These are phyloP conservation scores for Anguilla japonica DNA, from an alignment of 2,113 vertebrate genomes.

Conservation along the genomic window DNA sequence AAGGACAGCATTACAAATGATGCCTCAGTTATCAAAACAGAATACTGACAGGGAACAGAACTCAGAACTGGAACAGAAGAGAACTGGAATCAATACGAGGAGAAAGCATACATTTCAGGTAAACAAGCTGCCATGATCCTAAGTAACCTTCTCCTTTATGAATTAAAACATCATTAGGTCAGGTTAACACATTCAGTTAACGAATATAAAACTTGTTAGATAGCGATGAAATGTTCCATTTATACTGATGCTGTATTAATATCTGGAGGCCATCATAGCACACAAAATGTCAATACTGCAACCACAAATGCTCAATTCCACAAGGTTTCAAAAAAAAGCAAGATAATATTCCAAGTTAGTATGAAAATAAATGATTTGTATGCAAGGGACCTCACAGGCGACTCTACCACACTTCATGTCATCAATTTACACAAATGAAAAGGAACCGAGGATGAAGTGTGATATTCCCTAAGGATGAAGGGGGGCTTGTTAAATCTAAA, in stretches of 20 bases:
- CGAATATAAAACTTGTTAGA: neutral
- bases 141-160: too few relatives aligned
- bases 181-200: neutral
- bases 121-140: neutral
- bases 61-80: neutral
- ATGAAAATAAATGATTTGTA: neutral
- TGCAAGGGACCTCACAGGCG: neutral
- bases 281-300: neutral
- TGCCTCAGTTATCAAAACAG: neutral
- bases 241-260: neutral
- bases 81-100: neutral
- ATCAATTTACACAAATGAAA: neutral
- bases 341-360: neutral
- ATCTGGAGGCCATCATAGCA: neutral
- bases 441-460: neutral
- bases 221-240: neutral
- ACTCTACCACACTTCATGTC: too few relatives aligned
- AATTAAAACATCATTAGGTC: neutral
- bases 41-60: neutral
- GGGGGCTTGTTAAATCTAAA: neutral
- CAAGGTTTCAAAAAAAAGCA: neutral
- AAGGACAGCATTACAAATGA: neutral
- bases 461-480: neutral
- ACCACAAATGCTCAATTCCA: neutral
- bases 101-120: neutral